These are phyloP conservation scores for Sceloporus undulatus DNA, from an alignment of 2,113 vertebrate species.

Conservation along the genomic window DNA sequence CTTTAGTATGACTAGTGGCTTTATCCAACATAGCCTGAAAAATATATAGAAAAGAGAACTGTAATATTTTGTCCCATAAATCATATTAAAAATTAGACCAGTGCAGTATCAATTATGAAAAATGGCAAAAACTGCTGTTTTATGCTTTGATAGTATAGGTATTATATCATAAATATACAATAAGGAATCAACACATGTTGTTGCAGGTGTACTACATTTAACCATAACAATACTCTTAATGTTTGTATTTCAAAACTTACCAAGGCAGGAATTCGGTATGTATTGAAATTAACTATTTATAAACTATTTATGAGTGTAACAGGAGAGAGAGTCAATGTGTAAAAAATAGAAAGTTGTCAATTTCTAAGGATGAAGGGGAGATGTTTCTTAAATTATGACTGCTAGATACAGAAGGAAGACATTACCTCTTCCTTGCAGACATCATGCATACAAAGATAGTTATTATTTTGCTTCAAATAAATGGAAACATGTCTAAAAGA, in stretches of 20 bases:
- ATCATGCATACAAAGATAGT: background rate
- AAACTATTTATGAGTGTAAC: background rate
- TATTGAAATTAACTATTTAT: too few species aligned
- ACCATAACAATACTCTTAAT: too few species aligned
- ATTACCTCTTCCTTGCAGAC: background rate
- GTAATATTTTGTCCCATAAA: background rate
- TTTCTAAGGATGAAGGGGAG: background rate
- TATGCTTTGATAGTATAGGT: background rate
- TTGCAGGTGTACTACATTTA: background rate
- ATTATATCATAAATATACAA: background rate
- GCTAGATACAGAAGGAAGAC: background rate
- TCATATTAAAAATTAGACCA: slow-evolving; percentile 16
- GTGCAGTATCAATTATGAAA: background rate
- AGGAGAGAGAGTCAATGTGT: too few species aligned
- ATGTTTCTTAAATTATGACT: too few species aligned
- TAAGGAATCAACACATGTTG: background rate
- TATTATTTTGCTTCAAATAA: background rate
- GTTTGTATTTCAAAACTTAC: too few species aligned
- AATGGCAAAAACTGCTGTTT: fast-evolving
- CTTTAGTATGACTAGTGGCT: slow-evolving; percentile 91
- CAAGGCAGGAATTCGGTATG: too few species aligned
- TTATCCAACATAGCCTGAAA: slow-evolving; percentile 88
- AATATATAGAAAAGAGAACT: slow-evolving; percentile 9
- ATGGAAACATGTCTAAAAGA: background rate
- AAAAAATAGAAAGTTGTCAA: background rate